These are phyloP conservation scores for Patella pellucida DNA, from an alignment of 2,888 invertebrate genomes.

Conservation along the genomic window DNA sequence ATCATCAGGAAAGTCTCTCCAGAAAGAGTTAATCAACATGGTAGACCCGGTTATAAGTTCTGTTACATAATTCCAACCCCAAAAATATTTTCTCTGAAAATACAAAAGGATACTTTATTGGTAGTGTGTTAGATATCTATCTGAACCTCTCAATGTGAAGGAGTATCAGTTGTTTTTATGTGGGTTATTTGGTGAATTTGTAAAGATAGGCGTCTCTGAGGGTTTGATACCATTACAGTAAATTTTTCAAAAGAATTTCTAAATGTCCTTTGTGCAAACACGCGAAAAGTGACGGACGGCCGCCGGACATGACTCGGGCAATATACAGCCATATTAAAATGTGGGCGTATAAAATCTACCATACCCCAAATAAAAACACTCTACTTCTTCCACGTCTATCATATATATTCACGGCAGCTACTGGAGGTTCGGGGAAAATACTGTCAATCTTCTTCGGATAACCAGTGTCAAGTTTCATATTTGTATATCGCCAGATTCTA, in stretches of 20 bases:
- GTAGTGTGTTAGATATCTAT: too few relatives aligned
- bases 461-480: conserved; percentile 47
- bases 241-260: too few relatives aligned
- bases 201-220: too few relatives aligned
- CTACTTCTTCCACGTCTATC: conserved; percentile 42
- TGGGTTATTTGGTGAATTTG: too few relatives aligned
- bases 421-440: conserved; percentile 44
- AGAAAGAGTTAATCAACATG: conserved; percentile 36
- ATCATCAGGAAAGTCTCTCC: conserved; percentile 46
- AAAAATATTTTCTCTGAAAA: conserved; percentile 48
- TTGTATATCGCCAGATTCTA: conserved; percentile 55
- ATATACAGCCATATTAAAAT: too few relatives aligned
- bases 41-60: conserved; percentile 18
- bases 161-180: too few relatives aligned
- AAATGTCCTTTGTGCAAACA: too few relatives aligned
- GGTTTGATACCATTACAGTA: too few relatives aligned
- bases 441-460: conserved; percentile 37
- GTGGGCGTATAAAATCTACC: conserved; percentile 21
- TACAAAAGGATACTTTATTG: not conserved
- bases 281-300: too few relatives aligned
- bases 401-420: conserved; percentile 51
- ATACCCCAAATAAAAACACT: conserved; percentile 59
- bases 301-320: too few relatives aligned
- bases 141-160: too few relatives aligned
- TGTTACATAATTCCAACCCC: conserved; percentile 46